These are phyloP conservation scores for Tylochromis polylepis DNA, from an alignment of 2,113 vertebrate species.

Conservation along the genomic window DNA sequence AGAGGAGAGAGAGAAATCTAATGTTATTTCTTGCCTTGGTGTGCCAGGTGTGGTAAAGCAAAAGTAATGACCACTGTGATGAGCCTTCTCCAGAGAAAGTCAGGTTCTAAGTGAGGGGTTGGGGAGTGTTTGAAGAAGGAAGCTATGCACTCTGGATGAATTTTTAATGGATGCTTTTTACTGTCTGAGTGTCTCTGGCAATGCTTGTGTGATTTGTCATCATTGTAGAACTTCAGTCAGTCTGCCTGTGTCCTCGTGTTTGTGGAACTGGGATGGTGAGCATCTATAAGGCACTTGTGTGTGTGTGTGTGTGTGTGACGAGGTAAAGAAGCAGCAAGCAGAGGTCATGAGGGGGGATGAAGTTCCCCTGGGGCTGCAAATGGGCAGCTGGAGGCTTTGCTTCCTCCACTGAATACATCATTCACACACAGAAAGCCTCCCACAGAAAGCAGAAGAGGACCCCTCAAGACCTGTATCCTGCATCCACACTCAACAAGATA, in stretches of 20 bases:
- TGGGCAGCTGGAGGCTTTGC: constrained; percentile 51
- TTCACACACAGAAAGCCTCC: constrained; percentile 42
- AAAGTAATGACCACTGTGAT: constrained; percentile 41
- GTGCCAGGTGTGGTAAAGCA: constrained; percentile 36
- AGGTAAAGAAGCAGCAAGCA: background rate
- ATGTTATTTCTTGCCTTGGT: background rate
- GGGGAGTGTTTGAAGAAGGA: constrained; percentile 63
- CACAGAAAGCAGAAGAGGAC: constrained; percentile 1
- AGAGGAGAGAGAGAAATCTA: constrained; percentile 7
- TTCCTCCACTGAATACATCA: constrained; percentile 38
- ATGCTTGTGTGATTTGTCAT: constrained; percentile 70
- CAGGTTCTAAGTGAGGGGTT: constrained; percentile 47
- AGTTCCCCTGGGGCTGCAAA: constrained; percentile 21
- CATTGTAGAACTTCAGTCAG: constrained; percentile 50
- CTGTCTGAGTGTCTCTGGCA: constrained; percentile 67
- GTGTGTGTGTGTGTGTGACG: background rate
- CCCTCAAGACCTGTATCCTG: constrained; percentile 28
- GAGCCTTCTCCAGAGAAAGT: constrained; percentile 48
- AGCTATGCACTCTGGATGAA: constrained; percentile 55
- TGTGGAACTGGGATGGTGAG: constrained; percentile 5
- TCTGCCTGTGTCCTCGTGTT: background rate
- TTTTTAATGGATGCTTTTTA: constrained; percentile 77
- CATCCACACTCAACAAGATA: constrained; percentile 1
- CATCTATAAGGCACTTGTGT: constrained; percentile 35
- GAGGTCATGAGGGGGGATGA: constrained; percentile 10